phyloP scores from a whole-genome alignment of 2,797 vertebrate species.

The Emys orbicularis region DNA sequence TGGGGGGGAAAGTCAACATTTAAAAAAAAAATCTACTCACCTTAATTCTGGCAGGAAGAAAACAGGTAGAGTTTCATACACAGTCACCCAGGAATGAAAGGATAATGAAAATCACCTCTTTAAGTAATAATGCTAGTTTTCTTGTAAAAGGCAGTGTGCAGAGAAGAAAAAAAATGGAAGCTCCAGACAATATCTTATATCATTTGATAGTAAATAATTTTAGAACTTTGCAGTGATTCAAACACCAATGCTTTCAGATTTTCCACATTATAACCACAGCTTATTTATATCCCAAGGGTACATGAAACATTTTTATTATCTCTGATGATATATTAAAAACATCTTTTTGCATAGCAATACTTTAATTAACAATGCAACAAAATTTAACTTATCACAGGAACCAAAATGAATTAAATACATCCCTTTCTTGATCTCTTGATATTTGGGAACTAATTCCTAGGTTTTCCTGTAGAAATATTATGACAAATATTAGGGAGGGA shows the following conservation, averaged over 20 bases:
- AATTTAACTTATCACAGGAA: background rate
- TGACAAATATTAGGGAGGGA: too few relatives aligned
- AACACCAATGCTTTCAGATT: background rate
- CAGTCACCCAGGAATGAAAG: background rate
- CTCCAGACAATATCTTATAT: background rate
- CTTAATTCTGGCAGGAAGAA: background rate
- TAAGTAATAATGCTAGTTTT: background rate
- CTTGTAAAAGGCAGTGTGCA: background rate
- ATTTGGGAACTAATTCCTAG: too few relatives aligned
- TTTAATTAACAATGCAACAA: background rate
- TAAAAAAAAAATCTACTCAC: background rate
- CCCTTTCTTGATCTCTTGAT: background rate
- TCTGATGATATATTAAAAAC: background rate
- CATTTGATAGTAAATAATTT: background rate
- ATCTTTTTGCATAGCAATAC: background rate
- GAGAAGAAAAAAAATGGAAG: background rate
- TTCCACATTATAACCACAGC: background rate
- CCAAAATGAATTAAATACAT: background rate
- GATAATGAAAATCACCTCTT: background rate
- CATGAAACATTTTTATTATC: background rate
- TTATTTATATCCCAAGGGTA: background rate
- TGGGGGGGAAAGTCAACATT: background rate
- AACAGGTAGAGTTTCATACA: background rate
- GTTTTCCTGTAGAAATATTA: too few relatives aligned
- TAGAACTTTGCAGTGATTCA: background rate